Conservation (phyloP, 2,113 vertebrate genomes). For the Picathartes gymnocephalus region DNA sequence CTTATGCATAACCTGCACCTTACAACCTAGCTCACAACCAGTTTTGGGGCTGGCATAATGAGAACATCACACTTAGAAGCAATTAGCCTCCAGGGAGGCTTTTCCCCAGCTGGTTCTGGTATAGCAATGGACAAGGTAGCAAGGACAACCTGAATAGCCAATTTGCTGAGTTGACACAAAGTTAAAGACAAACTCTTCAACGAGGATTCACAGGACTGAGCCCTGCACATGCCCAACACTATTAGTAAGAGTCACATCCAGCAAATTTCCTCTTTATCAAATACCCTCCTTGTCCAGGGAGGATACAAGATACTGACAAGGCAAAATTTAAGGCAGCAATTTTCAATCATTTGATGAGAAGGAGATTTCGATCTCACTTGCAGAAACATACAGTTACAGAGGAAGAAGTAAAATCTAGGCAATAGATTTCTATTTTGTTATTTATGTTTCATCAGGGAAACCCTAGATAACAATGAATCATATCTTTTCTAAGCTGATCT, state of each 20-base stretch:
- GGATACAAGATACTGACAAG: background rate
- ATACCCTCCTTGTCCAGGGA: background rate
- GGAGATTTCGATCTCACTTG: background rate
- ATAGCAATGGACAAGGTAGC: background rate
- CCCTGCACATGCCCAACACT: accelerated
- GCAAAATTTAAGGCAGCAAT: background rate
- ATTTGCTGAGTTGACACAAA: background rate
- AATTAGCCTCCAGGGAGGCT: background rate
- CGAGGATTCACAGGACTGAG: background rate
- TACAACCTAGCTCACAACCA: background rate
- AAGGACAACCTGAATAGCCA: background rate
- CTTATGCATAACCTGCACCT: background rate
- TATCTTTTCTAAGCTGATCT: background rate
- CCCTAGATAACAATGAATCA: accelerated
- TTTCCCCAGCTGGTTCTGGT: background rate
- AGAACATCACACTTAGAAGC: background rate
- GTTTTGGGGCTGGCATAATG: background rate
- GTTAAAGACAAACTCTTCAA: background rate
- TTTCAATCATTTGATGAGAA: background rate
- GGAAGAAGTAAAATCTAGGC: background rate
- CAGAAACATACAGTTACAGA: background rate
- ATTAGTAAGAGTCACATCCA: background rate
- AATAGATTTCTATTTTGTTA: background rate
- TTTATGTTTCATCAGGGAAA: background rate
- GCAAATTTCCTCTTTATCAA: background rate